Percentiles rank a stretch among this genome's conserved stretches.
Conservation (phyloP, 2,797 vertebrate genomes). For the Eurystomus glaucurus region DNA sequence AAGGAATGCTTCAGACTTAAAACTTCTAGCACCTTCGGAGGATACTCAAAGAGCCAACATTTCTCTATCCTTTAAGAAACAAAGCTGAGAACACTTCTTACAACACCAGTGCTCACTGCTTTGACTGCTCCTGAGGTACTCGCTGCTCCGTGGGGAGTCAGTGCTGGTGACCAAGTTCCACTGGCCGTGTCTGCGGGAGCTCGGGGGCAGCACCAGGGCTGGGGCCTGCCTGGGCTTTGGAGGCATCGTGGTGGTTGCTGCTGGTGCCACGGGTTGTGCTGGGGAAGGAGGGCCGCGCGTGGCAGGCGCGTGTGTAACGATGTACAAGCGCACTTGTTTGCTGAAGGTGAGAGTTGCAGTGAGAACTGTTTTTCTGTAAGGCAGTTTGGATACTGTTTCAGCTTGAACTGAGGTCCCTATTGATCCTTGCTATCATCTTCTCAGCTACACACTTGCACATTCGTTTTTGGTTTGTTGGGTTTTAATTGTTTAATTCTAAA, state of each 20-base stretch:
- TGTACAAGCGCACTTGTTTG: neutral
- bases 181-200: neutral
- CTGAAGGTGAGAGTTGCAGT: slow-evolving; percentile 1
- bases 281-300: neutral
- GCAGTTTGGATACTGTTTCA: slow-evolving; percentile 18
- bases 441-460: slow-evolving; percentile 60
- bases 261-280: neutral
- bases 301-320: neutral
- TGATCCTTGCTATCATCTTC: slow-evolving; percentile 4
- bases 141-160: rapidly evolving
- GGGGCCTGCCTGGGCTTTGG: neutral
- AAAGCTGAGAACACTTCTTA: neutral
- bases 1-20: slow-evolving; percentile 44
- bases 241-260: neutral
- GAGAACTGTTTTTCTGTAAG: neutral
- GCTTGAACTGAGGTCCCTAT: neutral
- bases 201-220: neutral
- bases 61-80: slow-evolving; percentile 41
- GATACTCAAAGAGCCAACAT: neutral
- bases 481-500: neutral
- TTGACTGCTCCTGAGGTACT: neutral
- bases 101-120: neutral
- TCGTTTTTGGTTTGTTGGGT: neutral
- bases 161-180: neutral
- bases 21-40: slow-evolving; percentile 58